phyloP scores from a whole-genome alignment of 2,113 vertebrate genomes.

The Eonycteris spelaea region DNA sequence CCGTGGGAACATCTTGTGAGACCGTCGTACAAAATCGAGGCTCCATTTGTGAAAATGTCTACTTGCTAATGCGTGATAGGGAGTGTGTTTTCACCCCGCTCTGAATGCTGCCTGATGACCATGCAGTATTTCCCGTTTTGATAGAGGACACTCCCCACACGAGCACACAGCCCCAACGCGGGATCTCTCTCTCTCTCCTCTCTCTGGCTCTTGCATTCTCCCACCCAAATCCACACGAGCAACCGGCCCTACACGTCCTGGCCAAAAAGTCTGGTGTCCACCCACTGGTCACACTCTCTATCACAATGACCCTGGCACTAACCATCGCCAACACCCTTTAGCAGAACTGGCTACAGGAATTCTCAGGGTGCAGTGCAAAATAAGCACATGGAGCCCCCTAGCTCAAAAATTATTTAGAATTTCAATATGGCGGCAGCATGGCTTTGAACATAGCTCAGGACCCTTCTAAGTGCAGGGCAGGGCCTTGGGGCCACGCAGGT shows the following conservation, averaged over 20 bases:
- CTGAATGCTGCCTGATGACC: neutral
- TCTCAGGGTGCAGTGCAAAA: neutral
- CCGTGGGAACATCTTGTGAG: neutral
- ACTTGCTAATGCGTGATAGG: neutral
- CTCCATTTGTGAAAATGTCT: neutral
- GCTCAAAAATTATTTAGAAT: neutral
- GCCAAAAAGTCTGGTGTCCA: neutral
- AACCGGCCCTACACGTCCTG: neutral
- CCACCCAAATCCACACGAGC: neutral
- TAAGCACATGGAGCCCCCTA: fast-evolving
- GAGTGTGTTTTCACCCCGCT: neutral
- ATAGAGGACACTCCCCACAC: neutral
- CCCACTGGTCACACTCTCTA: neutral
- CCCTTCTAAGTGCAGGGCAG: neutral
- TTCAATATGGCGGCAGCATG: neutral
- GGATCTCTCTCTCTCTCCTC: neutral
- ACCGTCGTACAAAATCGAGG: neutral
- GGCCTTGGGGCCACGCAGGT: too few relatives aligned
- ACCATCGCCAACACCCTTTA: neutral
- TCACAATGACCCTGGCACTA: neutral
- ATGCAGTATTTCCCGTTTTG: neutral
- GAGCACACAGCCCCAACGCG: neutral
- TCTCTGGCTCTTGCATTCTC: neutral
- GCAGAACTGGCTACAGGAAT: neutral
- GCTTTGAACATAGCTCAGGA: fast-evolving